Evolutionary conservation across 2,797 vertebrate species (phyloP), one percentile per base, ranked within the genome.

Genomic region (Todus mexicanus): DNA sequence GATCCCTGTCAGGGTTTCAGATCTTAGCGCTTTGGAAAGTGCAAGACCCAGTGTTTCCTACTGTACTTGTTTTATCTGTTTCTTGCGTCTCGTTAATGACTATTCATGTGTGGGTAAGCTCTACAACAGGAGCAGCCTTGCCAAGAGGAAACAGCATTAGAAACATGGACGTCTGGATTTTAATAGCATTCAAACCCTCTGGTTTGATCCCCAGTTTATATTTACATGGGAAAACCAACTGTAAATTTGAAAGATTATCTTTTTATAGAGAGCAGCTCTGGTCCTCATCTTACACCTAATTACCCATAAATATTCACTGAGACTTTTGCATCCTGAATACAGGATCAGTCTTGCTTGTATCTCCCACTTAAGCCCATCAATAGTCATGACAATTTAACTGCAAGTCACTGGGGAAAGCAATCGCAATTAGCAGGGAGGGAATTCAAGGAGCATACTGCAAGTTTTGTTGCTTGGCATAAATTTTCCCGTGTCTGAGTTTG

Each of bases 251-350:
- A 40, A 85, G 48, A 90, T 40, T 7, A 4, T 50, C 29, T 87
- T 92, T 93, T 91, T 70, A 72, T 35, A 88, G 87, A 65, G 88
- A 92, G 66, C 6, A 93, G 16, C 69, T 64, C 31, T 2, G 4
- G 84, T 37, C 38, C 50, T 95, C 50, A 81, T 91, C 80, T 86
- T 76, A 69, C 42, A 88, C 66, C 56, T 90, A 91, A 93, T 96
- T 81, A 95, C 70, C 81, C 42, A 76, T 60, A 87, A 92, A 86
- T 83, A 92, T 79, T 75, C 87, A 93, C 56, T 4, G 66, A 48
- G 43, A 88, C 70, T 60, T 94, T 84, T 89, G 66, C 64, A 73
- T 79, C 73, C 64, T 64, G 73, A 92, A 78, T 89, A 66, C 76
- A 88, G 79, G 79, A 95, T 87, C 87, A 94, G 70, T 35, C 84